A percentile compares a stretch with the other conserved stretches of the same genome.
phyloP scores from a whole-genome alignment of 1,140 invertebrate genomes.

The Eupeodes corollae region DNA sequence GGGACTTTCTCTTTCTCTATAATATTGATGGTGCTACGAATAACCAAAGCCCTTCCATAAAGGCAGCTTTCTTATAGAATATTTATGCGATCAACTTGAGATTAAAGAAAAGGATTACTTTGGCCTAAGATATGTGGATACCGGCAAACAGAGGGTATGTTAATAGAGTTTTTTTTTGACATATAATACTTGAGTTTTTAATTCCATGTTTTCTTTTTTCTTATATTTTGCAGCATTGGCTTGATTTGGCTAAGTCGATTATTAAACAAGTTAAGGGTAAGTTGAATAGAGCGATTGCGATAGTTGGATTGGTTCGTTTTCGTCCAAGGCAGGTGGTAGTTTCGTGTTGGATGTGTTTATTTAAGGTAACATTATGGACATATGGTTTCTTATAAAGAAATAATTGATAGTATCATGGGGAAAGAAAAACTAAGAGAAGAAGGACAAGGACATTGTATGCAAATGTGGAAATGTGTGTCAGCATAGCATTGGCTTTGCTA shows the following conservation, averaged over 20 bases:
- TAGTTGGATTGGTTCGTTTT: neutral
- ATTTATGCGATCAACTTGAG: conserved; percentile 87
- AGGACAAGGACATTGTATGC: no score
- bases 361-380: neutral
- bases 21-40: neutral
- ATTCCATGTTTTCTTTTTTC: neutral
- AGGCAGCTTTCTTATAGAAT: conserved; percentile 84
- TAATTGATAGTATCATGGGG: neutral
- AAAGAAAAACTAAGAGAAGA: no score
- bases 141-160: conserved; percentile 79
- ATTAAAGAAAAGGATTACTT: conserved; percentile 96
- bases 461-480: no score
- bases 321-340: neutral
- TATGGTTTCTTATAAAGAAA: neutral
- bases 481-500: no score
- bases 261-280: conserved; percentile 91
- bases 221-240: conserved; percentile 72
- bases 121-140: conserved; percentile 88
- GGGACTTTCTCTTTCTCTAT: neutral
- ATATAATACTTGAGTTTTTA: neutral
- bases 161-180: conserved; percentile 47
- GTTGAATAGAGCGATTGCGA: conserved; percentile 14
- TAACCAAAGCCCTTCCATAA: conserved; percentile 76
- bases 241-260: conserved; percentile 87
- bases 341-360: no score